Percentiles rank a stretch among this genome's conserved stretches.
These are phyloP conservation scores for Trinectes maculatus DNA, from an alignment of 2,113 vertebrate genomes.

Conservation along the genomic window DNA sequence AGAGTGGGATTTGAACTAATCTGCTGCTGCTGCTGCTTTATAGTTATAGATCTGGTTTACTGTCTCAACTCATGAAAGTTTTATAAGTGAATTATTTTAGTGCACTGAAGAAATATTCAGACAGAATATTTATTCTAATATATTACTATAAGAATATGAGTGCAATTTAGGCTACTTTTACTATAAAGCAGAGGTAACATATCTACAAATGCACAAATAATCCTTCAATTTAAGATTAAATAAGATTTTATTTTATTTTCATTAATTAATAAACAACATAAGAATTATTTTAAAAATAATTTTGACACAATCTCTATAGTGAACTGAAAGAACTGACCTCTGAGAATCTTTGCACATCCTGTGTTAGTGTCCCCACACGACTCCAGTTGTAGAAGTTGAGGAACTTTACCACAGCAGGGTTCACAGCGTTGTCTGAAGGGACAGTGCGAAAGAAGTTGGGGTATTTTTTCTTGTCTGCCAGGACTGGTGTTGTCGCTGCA, in stretches of 20 bases:
- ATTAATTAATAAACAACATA: too few species aligned
- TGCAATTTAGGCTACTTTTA: too few species aligned
- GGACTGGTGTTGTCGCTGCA: conserved; percentile 95
- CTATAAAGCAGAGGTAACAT: too few species aligned
- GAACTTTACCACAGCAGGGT: conserved; percentile 96
- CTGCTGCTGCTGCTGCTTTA: too few species aligned
- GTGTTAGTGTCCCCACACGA: conserved; percentile 96
- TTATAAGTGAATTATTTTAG: conserved; percentile 2
- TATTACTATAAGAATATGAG: too few species aligned
- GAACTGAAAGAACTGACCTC: conserved; percentile 84
- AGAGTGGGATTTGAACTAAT: background rate
- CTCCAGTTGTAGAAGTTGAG: conserved; percentile 94
- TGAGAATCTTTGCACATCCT: conserved; percentile 97
- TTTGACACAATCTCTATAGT: background rate
- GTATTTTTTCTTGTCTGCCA: conserved; percentile 99
- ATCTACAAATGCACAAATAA: too few species aligned
- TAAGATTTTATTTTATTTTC: too few species aligned
- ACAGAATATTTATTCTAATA: background rate
- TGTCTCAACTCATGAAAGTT: background rate
- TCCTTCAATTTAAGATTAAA: too few species aligned
- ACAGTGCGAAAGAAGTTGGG: conserved; percentile 99
- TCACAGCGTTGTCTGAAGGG: conserved; percentile 98
- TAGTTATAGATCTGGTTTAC: background rate
- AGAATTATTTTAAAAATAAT: too few species aligned
- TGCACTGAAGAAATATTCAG: background rate